Base-by-base conservation (phyloP, 2,113 vertebrate genomes). In the Myrmophylax atrothorax region DNA sequence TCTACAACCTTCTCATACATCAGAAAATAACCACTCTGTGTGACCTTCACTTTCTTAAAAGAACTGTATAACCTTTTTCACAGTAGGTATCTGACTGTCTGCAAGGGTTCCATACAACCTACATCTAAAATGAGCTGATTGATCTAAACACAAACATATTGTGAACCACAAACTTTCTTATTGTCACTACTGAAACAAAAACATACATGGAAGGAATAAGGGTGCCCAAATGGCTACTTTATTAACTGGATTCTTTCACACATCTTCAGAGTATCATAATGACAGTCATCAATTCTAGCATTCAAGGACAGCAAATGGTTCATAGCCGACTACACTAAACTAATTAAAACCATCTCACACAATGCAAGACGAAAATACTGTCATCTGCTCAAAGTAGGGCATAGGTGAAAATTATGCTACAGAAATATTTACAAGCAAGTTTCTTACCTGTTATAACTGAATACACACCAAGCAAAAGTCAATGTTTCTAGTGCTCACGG, bases 301-400 rank as follows among this genome's bases (percentile, higher is more conserved):
- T 87, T 84, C 66, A 91, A 90, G 38, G 92, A 40, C 67, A 92
- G 84, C 9, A 4, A 76, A 91, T 80, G 89, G 96, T 89, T 97
- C 90, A 96, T 50, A 92, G 86, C 18, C 1, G 1, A 96, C 84
- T 70, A 87, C 74, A 49, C 38, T 69, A 68, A 35, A 90, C 59
- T 90, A 95, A 96, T 94, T 90, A 93, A 93, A 88, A 96, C 33
- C 68, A 83, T 74, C 63, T 90, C 89, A 84, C 82, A 47, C 15
- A 79, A 42, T 68, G 26, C 64, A 92, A 83, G 70, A 96, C 74
- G 85, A 95, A 94, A 93, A 93, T 14, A 47, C 44, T 67, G 49
- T 80, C 58, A 62, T 37, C 63, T 81, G 67, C 42, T 89, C 3
- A 2, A 95, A 90, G 49, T 5, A 82, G 40, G 87, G 35, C 86